These are phyloP conservation scores for Pycnonotus jocosus DNA, from an alignment of 2,113 vertebrate species.

Conservation along the genomic window DNA sequence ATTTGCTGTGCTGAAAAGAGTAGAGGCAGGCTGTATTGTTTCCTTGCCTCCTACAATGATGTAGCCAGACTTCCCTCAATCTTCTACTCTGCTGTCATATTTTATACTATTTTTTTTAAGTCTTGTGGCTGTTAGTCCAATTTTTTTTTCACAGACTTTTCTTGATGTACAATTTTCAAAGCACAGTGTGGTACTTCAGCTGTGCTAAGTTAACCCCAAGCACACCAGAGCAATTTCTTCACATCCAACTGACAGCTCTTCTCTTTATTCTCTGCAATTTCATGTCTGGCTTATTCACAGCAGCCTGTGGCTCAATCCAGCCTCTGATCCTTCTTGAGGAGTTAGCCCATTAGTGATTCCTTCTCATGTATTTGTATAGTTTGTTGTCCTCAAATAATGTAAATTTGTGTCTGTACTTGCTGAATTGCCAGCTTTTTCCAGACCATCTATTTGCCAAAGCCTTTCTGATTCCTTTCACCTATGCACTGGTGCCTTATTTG, in stretches of 20 bases:
- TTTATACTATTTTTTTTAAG: neutral
- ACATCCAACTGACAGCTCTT: neutral
- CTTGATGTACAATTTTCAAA: neutral
- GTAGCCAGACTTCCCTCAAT: neutral
- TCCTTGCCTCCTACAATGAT: neutral
- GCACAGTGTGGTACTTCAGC: neutral
- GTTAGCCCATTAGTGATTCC: neutral
- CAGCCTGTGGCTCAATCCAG: neutral
- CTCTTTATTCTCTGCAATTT: neutral
- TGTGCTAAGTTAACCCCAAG: fast-evolving
- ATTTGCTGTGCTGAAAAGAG: neutral
- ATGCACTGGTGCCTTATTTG: neutral
- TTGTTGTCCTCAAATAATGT: neutral
- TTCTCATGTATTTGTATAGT: neutral
- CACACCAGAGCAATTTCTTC: neutral
- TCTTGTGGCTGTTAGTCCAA: neutral
- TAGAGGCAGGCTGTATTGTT: neutral
- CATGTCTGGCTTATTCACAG: neutral
- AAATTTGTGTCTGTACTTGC: neutral
- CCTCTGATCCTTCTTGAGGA: neutral
- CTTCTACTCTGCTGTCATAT: neutral
- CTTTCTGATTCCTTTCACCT: neutral
- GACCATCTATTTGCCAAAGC: neutral
- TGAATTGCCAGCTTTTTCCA: neutral
- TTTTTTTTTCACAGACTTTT: neutral